phyloP scores from a whole-genome alignment of 2,888 invertebrate genomes.

The Xylota segnis region DNA sequence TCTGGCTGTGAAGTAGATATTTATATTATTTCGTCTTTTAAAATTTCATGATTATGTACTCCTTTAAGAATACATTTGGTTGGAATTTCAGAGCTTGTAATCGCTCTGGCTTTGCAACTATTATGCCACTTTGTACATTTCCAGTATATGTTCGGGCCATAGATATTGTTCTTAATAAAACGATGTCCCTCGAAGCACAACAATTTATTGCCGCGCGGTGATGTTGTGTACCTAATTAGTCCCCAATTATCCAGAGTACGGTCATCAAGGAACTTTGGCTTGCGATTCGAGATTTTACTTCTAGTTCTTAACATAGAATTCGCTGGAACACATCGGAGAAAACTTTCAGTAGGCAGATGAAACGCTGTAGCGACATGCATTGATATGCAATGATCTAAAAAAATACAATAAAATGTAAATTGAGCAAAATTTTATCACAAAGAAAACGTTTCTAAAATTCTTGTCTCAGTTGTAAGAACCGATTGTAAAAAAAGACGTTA shows the following conservation, averaged over 20 bases:
- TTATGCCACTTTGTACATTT: slow-evolving; percentile 84
- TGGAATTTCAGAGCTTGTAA: slow-evolving; percentile 81
- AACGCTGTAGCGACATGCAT: slow-evolving; percentile 52
- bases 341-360: slow-evolving; percentile 55
- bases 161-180: slow-evolving; percentile 83
- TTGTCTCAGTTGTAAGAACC: background rate
- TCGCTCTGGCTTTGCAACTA: slow-evolving; percentile 83
- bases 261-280: slow-evolving; percentile 79
- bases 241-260: slow-evolving; percentile 81
- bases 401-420: slow-evolving; percentile 12
- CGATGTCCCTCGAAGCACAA: slow-evolving; percentile 83
- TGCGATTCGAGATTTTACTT: slow-evolving; percentile 78
- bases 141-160: slow-evolving; percentile 84
- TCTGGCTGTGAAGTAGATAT: background rate
- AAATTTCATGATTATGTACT: slow-evolving; percentile 82
- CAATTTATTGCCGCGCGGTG: slow-evolving; percentile 82
- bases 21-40: slow-evolving; percentile 73
- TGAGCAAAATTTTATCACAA: background rate
- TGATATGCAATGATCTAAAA: slow-evolving; percentile 53
- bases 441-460: background rate
- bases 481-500: no score
- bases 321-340: slow-evolving; percentile 45
- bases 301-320: slow-evolving; percentile 67
- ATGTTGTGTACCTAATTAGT: slow-evolving; percentile 81
- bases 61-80: slow-evolving; percentile 82